A percentile compares a stretch with the other conserved stretches of the same genome.
phyloP scores from a whole-genome alignment of 2,797 vertebrate genomes.

The Agapornis canus region DNA sequence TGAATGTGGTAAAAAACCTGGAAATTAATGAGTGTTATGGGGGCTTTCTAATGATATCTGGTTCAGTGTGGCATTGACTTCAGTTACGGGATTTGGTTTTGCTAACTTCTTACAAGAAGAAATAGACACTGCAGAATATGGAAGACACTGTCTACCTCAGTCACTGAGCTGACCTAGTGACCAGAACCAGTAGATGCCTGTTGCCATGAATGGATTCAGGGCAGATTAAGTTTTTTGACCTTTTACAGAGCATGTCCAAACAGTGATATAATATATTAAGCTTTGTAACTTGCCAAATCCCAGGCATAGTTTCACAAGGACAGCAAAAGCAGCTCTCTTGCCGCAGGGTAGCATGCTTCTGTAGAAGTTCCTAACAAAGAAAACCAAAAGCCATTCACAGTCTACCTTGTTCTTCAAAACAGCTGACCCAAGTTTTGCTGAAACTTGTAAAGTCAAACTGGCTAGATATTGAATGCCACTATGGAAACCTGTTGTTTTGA shows the following conservation, averaged over 20 bases:
- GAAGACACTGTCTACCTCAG: background rate
- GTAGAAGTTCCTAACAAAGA: background rate
- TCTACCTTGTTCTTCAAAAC: conserved; percentile 23
- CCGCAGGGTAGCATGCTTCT: background rate
- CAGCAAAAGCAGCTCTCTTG: conserved; percentile 17
- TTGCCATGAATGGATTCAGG: background rate
- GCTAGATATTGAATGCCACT: background rate
- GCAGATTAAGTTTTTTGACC: background rate
- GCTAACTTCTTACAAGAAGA: background rate
- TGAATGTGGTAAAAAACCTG: background rate
- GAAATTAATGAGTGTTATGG: background rate
- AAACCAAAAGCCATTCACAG: background rate
- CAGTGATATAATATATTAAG: background rate
- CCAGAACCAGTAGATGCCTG: background rate
- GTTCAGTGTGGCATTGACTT: background rate
- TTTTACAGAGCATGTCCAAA: conserved; percentile 1
- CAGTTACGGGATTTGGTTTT: background rate
- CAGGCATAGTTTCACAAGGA: conserved; percentile 25
- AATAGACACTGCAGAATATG: background rate
- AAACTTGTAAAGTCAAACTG: background rate
- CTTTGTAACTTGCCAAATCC: conserved; percentile 19
- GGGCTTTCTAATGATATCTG: background rate
- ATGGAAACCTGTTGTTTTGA: background rate
- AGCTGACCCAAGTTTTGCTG: background rate
- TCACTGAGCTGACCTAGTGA: background rate